Percentiles rank a stretch among this genome's conserved stretches.
These are phyloP conservation scores for Carcina quercana DNA, from an alignment of 2,888 invertebrate species.

Conservation along the genomic window DNA sequence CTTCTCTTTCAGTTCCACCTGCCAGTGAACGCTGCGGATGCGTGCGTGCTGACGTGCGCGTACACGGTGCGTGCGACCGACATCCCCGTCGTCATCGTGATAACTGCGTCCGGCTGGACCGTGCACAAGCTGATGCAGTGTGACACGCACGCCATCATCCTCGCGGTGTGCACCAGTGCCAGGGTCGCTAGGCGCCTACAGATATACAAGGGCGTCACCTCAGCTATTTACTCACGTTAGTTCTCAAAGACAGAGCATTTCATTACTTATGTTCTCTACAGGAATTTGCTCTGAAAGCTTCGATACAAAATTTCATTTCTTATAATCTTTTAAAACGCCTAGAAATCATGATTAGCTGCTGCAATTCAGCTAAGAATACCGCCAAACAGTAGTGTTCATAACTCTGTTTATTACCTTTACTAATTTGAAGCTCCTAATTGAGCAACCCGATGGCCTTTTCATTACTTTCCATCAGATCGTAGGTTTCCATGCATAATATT, in stretches of 20 bases:
- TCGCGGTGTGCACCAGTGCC: constrained; percentile 22
- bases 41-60: constrained; percentile 21
- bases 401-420: too few relatives aligned
- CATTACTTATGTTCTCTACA: too few relatives aligned
- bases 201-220: constrained; percentile 44
- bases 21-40: constrained; percentile 32
- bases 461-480: too few relatives aligned
- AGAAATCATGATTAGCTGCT: not conserved
- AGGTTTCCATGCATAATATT: too few relatives aligned
- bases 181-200: constrained; percentile 73
- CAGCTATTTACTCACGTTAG: constrained; percentile 50
- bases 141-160: constrained; percentile 19
- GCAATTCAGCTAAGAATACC: too few relatives aligned
- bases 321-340: not conserved
- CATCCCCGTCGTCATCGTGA: constrained; percentile 21
- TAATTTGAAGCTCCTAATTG: too few relatives aligned
- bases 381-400: too few relatives aligned
- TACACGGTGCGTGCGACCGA: constrained; percentile 18
- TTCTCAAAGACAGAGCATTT: too few relatives aligned
- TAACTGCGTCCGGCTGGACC: constrained; percentile 28
- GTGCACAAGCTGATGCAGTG: constrained; percentile 21
- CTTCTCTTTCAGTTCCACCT: constrained; percentile 21
- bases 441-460: too few relatives aligned
- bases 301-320: not conserved
- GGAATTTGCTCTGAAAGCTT: too few relatives aligned